phyloP scores from a whole-genome alignment of 1,140 invertebrate species.

The Galleria mellonella region DNA sequence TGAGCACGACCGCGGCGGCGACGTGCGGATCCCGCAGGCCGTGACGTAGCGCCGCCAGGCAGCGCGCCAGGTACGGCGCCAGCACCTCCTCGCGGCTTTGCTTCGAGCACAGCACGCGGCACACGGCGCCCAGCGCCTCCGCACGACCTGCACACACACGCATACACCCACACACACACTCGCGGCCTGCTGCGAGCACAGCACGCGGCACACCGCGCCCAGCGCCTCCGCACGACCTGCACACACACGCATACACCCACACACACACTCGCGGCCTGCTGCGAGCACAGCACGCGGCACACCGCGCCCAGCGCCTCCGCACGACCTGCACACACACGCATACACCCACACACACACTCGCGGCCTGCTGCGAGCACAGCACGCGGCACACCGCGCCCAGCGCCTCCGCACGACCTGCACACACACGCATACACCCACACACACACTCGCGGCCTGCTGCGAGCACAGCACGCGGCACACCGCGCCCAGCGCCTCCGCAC shows the following conservation, averaged over 20 bases:
- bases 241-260: no score
- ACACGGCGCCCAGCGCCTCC: slow-evolving; percentile 95
- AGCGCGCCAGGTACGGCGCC: slow-evolving; percentile 94
- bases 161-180: no score
- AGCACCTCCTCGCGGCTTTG: slow-evolving; percentile 96
- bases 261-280: slow-evolving; percentile 96
- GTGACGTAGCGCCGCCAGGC: slow-evolving; percentile 93
- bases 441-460: slow-evolving; percentile 95
- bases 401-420: slow-evolving; percentile 92
- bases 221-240: slow-evolving; percentile 95
- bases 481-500: slow-evolving; percentile 96
- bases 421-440: no score
- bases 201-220: slow-evolving; percentile 94
- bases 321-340: slow-evolving; percentile 78
- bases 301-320: slow-evolving; percentile 96
- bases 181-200: slow-evolving; percentile 96
- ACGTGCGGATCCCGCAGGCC: slow-evolving; percentile 81
- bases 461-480: slow-evolving; percentile 97
- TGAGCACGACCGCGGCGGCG: slow-evolving; percentile 56
- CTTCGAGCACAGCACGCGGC: slow-evolving; percentile 96
- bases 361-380: slow-evolving; percentile 96
- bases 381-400: slow-evolving; percentile 95
- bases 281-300: slow-evolving; percentile 96
- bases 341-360: slow-evolving; percentile 96
- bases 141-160: slow-evolving; percentile 82